These are phyloP conservation scores for Chelon auratus DNA, from an alignment of 2,797 vertebrate genomes.

Conservation along the genomic window DNA sequence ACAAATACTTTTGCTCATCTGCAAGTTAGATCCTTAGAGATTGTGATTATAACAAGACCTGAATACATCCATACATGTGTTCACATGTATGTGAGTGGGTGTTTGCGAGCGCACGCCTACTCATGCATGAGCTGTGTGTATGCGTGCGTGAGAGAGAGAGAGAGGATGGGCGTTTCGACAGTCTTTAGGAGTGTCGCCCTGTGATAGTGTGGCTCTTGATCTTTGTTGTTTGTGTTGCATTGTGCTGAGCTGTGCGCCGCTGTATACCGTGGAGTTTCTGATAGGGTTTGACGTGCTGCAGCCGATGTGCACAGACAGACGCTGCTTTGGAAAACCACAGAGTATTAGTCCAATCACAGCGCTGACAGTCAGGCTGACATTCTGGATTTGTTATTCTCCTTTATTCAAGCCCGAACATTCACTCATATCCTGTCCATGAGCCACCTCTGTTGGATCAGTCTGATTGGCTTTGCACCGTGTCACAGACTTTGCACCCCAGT, in stretches of 20 bases:
- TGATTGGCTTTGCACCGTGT: constrained; percentile 45
- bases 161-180: constrained; percentile 49
- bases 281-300: constrained; percentile 70
- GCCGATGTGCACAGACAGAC: constrained; percentile 68
- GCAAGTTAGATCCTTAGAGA: constrained; percentile 39
- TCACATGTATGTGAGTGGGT: constrained; percentile 30
- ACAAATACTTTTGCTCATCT: constrained; percentile 54
- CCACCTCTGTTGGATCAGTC: constrained; percentile 62
- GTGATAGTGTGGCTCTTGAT: constrained; percentile 67
- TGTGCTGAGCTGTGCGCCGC: constrained; percentile 64
- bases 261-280: constrained; percentile 65
- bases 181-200: constrained; percentile 64
- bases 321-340: constrained; percentile 66
- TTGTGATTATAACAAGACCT: constrained; percentile 60
- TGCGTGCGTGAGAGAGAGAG: constrained; percentile 5
- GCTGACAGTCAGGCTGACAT: constrained; percentile 80
- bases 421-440: constrained; percentile 63
- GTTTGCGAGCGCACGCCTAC: constrained; percentile 29
- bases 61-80: constrained; percentile 42
- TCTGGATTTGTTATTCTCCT: constrained; percentile 75
- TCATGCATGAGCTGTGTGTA: constrained; percentile 44
- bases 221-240: constrained; percentile 67
- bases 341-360: constrained; percentile 82
- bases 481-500: constrained; percentile 25
- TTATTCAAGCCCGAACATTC: constrained; percentile 60